A percentile compares a stretch with the other conserved stretches of the same genome.
phyloP scores from a whole-genome alignment of 2,888 invertebrate genomes.

The Eutolmus rufibarbis region DNA sequence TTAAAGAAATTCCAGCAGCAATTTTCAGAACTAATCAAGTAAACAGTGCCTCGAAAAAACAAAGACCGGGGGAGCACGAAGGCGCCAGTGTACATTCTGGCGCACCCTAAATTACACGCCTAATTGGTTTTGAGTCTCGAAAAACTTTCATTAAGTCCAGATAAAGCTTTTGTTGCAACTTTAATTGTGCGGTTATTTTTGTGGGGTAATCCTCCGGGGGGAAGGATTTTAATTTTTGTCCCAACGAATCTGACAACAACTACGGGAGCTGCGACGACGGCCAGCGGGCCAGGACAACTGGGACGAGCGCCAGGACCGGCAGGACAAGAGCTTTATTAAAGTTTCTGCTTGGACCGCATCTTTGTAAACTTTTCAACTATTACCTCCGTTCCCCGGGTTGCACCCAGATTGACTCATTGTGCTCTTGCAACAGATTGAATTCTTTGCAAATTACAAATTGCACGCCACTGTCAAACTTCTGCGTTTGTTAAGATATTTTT shows the following conservation, averaged over 20 bases:
- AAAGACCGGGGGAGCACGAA: neutral
- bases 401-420: neutral
- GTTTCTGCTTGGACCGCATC: neutral
- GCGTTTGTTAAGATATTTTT: neutral
- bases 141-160: constrained; percentile 40
- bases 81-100: constrained; percentile 28
- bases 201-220: neutral
- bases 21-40: constrained; percentile 33
- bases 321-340: neutral
- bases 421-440: neutral
- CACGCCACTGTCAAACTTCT: neutral
- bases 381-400: neutral
- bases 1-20: neutral
- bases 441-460: neutral
- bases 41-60: neutral
- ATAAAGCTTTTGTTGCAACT: constrained; percentile 40
- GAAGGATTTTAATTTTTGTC: constrained; percentile 24
- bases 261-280: neutral
- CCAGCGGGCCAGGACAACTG: neutral
- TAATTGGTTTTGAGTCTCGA: constrained; percentile 39
- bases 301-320: neutral
- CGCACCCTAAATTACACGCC: constrained; percentile 34
- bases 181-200: constrained; percentile 35
- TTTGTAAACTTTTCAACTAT: neutral
- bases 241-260: neutral